Evolutionary conservation across 2,888 invertebrate species (phyloP).

Genomic region (Geotrupes spiniger): DNA sequence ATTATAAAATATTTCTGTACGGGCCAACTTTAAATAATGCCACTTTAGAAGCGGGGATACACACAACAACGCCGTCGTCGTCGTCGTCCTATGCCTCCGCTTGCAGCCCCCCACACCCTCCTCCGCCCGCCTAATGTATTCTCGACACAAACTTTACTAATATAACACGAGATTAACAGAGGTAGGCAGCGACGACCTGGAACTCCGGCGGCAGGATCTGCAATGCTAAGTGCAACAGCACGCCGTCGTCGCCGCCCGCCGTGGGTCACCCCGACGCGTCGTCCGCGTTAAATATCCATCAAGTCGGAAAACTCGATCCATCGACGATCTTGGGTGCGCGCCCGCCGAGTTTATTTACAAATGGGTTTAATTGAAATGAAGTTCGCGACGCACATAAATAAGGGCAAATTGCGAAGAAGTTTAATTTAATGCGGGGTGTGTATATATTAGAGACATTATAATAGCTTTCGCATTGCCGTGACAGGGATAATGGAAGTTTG

Average conservation of each 20-base stretch:
- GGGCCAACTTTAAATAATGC: slow-evolving; percentile 45
- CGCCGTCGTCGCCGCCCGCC: slow-evolving; percentile 2
- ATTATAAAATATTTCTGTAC: slow-evolving; percentile 47
- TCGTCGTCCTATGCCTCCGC: too few species aligned
- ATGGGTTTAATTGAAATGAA: slow-evolving; percentile 16
- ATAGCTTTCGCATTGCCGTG: slow-evolving; percentile 30
- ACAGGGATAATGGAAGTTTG: slow-evolving; percentile 37
- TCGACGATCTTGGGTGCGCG: neutral
- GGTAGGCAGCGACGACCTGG: slow-evolving; percentile 18
- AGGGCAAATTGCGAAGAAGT: slow-evolving; percentile 35
- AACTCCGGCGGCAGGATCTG: neutral
- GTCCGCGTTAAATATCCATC: too few species aligned
- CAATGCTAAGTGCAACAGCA: slow-evolving; percentile 3
- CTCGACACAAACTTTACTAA: slow-evolving; percentile 45
- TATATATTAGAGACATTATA: slow-evolving; percentile 33
- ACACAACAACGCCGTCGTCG: neutral
- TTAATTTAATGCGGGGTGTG: slow-evolving; percentile 33
- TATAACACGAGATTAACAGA: slow-evolving; percentile 47
- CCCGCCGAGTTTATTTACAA: slow-evolving; percentile 4
- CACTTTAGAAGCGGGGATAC: slow-evolving; percentile 34
- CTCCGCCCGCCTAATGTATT: slow-evolving; percentile 40
- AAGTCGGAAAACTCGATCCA: too few species aligned
- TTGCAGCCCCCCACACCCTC: slow-evolving; percentile 6
- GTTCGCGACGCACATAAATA: slow-evolving; percentile 30
- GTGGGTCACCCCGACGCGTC: neutral